Conservation (phyloP, 2,888 invertebrate species). For the Drosophila yooni region DNA sequence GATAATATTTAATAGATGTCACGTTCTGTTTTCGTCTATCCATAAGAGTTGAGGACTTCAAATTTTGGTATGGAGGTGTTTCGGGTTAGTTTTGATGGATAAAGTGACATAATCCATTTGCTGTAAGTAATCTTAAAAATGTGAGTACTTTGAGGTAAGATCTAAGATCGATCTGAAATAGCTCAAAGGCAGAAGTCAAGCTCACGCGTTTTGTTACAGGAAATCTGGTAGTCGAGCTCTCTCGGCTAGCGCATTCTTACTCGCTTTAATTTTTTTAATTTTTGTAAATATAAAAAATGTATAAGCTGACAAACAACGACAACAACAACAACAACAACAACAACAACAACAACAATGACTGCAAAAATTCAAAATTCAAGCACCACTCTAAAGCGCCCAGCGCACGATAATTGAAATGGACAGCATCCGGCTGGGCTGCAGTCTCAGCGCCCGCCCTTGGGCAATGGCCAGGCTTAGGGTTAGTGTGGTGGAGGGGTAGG, state of each 20-base stretch:
- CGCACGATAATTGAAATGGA: conserved; percentile 82
- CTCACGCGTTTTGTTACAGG: background rate
- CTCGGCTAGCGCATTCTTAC: background rate
- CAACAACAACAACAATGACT: conserved; percentile 51
- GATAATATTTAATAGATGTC: background rate
- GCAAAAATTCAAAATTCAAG: conserved; percentile 82
- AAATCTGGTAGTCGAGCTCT: background rate
- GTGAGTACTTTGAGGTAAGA: background rate
- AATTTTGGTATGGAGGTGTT: background rate
- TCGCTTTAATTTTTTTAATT: conserved; percentile 7
- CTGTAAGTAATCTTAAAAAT: background rate
- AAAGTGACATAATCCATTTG: background rate
- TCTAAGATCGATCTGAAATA: background rate
- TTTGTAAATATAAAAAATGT: conserved; percentile 66
- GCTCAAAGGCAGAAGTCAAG: background rate
- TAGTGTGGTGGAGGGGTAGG: background rate
- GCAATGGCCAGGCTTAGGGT: conserved; percentile 11
- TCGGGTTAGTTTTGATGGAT: background rate
- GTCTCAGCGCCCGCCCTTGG: conserved; percentile 30
- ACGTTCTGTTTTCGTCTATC: rapidly evolving
- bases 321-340: conserved; percentile 27
- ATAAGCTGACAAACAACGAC: conserved; percentile 63
- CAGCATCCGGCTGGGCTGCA: conserved; percentile 79
- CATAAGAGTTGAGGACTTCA: background rate
- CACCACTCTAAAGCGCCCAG: conserved; percentile 73